These are phyloP conservation scores for Acrobasis consociella DNA, from an alignment of 2,888 invertebrate genomes.

Conservation along the genomic window DNA sequence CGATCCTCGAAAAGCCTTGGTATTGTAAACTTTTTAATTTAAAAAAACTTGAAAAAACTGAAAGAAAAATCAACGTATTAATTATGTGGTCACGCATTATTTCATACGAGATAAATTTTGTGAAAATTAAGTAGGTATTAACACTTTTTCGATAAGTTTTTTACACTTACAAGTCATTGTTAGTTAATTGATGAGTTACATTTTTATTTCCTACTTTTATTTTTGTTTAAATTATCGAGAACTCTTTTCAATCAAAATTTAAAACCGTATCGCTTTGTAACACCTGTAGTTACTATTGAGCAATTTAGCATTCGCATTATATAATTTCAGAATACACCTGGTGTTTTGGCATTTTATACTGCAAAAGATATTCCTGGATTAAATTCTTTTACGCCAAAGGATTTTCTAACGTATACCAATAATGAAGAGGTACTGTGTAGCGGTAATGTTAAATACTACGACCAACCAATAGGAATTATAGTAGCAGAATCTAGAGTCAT, in stretches of 20 bases:
- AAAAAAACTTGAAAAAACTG: no score
- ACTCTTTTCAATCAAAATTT: not conserved
- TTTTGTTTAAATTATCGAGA: not conserved
- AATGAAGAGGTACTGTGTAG: conserved; percentile 60
- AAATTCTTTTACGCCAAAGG: conserved; percentile 73
- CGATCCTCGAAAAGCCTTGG: conserved; percentile 84
- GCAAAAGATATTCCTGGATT: conserved; percentile 86
- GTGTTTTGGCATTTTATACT: conserved; percentile 84
- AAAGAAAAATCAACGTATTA: no score
- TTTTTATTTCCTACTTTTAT: no score
- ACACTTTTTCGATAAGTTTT: no score
- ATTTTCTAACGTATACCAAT: conserved; percentile 31
- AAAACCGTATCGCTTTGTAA: not conserved
- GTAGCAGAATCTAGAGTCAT: conserved; percentile 80
- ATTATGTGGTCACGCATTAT: no score
- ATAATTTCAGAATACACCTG: conserved; percentile 75
- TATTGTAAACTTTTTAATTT: conserved; percentile 45
- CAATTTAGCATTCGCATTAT: not conserved
- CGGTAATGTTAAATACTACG: conserved; percentile 46
- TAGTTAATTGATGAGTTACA: no score
- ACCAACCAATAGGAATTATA: conserved; percentile 65
- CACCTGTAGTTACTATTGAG: not conserved
- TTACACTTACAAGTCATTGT: no score
- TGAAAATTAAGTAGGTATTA: no score
- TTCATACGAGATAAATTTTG: no score